Evolutionary conservation across 1,140 invertebrate genomes (phyloP).

Genomic region (Diabrotica undecimpunctata): DNA sequence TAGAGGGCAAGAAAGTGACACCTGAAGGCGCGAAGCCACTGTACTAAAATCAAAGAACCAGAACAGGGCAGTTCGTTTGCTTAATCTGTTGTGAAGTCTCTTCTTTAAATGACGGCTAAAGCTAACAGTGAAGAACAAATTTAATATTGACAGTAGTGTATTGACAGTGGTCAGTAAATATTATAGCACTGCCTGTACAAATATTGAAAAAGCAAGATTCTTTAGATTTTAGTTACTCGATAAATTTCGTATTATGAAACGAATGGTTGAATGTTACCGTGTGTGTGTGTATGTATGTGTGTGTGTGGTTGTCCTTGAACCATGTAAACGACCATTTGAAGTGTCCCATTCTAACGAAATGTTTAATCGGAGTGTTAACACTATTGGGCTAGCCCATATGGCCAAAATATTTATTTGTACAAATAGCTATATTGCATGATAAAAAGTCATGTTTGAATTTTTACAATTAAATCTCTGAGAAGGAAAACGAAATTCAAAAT

Average conservation of each 20-base stretch:
- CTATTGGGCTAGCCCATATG: neutral
- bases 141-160: slow-evolving; percentile 3
- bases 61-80: neutral
- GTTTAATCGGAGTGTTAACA: neutral
- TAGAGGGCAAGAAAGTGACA: no score
- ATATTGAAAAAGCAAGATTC: neutral
- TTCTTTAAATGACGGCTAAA: neutral
- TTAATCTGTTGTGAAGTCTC: slow-evolving; percentile 1
- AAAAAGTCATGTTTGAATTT: no score
- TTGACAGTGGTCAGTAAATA: slow-evolving; percentile 2
- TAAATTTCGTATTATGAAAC: slow-evolving; percentile 3
- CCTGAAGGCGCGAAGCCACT: neutral
- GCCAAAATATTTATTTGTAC: no score
- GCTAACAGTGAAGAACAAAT: neutral
- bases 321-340: neutral
- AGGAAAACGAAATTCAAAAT: no score
- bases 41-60: neutral
- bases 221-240: slow-evolving; percentile 1
- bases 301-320: neutral
- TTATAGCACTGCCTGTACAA: slow-evolving; percentile 1
- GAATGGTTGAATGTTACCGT: neutral
- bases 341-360: slow-evolving; percentile 2
- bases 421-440: no score
- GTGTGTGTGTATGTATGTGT: neutral
- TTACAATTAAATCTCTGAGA: no score